A percentile compares a stretch with the other conserved stretches of the same genome.
These are phyloP conservation scores for Brenthis ino DNA, from an alignment of 2,888 invertebrate genomes.

Conservation along the genomic window DNA sequence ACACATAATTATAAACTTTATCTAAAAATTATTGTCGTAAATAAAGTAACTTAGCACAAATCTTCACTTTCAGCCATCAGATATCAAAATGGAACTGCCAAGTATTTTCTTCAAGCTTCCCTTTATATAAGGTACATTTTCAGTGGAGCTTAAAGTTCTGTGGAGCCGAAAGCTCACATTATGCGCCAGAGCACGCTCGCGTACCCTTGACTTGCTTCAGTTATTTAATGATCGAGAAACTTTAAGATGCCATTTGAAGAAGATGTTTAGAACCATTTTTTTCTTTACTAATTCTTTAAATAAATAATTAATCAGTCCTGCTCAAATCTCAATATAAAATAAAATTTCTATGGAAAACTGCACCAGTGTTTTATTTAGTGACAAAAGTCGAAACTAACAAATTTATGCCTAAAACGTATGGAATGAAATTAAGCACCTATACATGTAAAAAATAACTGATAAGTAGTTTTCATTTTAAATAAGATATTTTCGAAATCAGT, in stretches of 20 bases:
- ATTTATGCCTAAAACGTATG: too few species aligned
- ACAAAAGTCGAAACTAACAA: too few species aligned
- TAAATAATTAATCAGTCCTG: too few species aligned
- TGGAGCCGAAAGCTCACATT: slow-evolving; percentile 54
- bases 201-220: slow-evolving; percentile 28
- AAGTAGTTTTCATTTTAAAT: too few species aligned
- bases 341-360: too few species aligned
- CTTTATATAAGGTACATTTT: slow-evolving; percentile 55
- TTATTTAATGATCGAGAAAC: slow-evolving; percentile 17
- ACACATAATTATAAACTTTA: background rate
- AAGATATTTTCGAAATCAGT: too few species aligned
- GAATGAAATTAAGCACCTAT: too few species aligned
- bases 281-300: too few species aligned
- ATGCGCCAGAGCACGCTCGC: slow-evolving; percentile 48
- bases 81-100: slow-evolving; percentile 50
- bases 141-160: slow-evolving; percentile 60
- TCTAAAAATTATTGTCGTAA: background rate
- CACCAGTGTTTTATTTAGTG: too few species aligned
- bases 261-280: background rate
- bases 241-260: background rate
- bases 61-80: slow-evolving; percentile 35
- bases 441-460: too few species aligned
- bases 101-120: slow-evolving; percentile 40
- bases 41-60: background rate
- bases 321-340: too few species aligned